Conservation (phyloP, 1,140 invertebrate genomes). For the Zaprionus africanus region DNA sequence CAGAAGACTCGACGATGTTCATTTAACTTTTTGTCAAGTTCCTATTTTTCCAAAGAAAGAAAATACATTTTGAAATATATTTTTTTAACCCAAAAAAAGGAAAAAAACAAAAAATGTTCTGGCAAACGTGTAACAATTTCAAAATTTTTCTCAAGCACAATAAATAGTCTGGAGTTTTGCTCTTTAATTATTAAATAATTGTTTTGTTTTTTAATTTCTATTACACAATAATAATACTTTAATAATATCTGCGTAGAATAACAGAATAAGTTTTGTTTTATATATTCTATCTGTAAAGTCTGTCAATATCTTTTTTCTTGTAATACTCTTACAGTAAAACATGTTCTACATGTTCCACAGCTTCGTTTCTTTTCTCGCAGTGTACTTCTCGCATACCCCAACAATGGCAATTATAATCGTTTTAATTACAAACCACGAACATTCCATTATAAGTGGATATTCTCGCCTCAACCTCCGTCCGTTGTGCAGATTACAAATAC, state of each 20-base stretch:
- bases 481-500: constrained; percentile 37
- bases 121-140: neutral
- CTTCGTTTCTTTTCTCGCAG: constrained; percentile 15
- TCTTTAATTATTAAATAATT: too few relatives aligned
- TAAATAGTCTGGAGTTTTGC: neutral
- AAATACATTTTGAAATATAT: neutral
- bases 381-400: constrained; percentile 34
- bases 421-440: constrained; percentile 55
- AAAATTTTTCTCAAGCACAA: neutral
- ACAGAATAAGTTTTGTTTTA: too few relatives aligned
- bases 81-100: neutral
- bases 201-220: too few relatives aligned
- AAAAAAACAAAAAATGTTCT: neutral
- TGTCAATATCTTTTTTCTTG: neutral
- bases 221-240: too few relatives aligned
- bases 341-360: too few relatives aligned
- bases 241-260: too few relatives aligned
- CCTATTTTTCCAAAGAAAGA: neutral
- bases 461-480: constrained; percentile 14
- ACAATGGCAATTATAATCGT: constrained; percentile 67
- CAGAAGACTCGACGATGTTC: neutral
- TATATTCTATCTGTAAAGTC: too few relatives aligned
- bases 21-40: neutral
- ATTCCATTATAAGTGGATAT: constrained; percentile 60
- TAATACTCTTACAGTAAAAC: neutral